These are phyloP conservation scores for Actinia tenebrosa DNA, from an alignment of 64 coral and sea anemone species.

Conservation along the genomic window DNA sequence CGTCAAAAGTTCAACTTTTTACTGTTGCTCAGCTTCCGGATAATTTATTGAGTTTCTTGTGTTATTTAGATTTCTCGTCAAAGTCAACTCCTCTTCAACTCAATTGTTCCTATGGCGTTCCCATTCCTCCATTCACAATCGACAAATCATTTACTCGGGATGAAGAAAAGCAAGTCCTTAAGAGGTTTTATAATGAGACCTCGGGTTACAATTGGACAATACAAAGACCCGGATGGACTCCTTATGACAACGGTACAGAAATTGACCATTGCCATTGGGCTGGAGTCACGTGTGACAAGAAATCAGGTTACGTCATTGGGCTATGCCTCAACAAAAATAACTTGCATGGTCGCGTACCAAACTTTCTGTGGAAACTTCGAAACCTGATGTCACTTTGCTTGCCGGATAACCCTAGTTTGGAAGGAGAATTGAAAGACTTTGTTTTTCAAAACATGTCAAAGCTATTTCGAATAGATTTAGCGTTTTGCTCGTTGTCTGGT, in stretches of 20 bases:
- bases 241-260: not conserved
- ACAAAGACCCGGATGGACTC: slow-evolving; percentile 2
- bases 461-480: slow-evolving; percentile 26
- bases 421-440: slow-evolving; percentile 15
- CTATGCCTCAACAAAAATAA: slow-evolving; percentile 32
- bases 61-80: not conserved
- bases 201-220: slow-evolving; percentile 19
- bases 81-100: not conserved
- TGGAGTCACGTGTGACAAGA: slow-evolving; percentile 32
- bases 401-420: not conserved
- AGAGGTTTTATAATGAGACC: slow-evolving; percentile 13
- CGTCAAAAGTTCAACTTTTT: no score
- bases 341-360: slow-evolving; percentile 5
- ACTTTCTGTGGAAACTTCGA: slow-evolving; percentile 37
- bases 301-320: slow-evolving; percentile 32
- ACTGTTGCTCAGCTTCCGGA: no score
- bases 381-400: slow-evolving; percentile 30
- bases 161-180: slow-evolving; percentile 26
- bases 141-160: slow-evolving; percentile 28
- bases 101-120: not conserved
- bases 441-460: slow-evolving; percentile 44
- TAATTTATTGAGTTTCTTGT: not conserved
- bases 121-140: not conserved
- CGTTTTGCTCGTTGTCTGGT: slow-evolving; percentile 16
- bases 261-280: slow-evolving; percentile 37